phyloP scores from a whole-genome alignment of 2,797 vertebrate genomes.

The Enteromius radiatus region DNA sequence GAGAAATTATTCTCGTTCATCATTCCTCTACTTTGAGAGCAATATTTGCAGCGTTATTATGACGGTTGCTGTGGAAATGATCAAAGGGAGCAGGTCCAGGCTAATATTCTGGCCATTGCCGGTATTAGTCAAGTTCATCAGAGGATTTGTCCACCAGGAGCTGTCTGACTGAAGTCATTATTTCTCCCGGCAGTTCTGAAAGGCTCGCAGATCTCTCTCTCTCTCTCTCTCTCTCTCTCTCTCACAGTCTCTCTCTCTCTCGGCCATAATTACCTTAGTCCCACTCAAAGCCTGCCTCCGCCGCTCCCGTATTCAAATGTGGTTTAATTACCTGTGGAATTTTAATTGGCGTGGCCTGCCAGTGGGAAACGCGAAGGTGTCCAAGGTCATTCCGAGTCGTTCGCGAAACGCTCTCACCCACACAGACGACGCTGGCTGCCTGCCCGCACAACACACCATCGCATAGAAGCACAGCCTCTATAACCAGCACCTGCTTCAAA shows the following conservation, averaged over 20 bases:
- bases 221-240: conserved; percentile 35
- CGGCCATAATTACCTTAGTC: conserved; percentile 73
- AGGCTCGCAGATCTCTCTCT: conserved; percentile 53
- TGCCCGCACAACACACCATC: conserved; percentile 49
- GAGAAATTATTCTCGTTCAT: conserved; percentile 14
- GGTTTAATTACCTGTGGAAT: conserved; percentile 80
- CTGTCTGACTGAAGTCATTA: conserved; percentile 66
- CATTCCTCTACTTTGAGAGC: conserved; percentile 1
- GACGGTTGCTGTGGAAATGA: conserved; percentile 38
- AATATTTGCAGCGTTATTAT: conserved; percentile 30
- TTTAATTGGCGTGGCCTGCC: conserved; percentile 76
- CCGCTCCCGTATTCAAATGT: conserved; percentile 76
- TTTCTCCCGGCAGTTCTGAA: conserved; percentile 59
- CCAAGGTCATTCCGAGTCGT: conserved; percentile 70
- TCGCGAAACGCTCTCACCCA: conserved; percentile 44
- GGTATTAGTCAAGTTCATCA: conserved; percentile 61
- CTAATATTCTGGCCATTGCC: conserved; percentile 44
- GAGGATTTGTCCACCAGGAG: conserved; percentile 62
- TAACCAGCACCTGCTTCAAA: conserved; percentile 42
- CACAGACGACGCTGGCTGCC: conserved; percentile 56
- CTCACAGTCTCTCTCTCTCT: conserved; percentile 51
- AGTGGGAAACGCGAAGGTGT: conserved; percentile 74
- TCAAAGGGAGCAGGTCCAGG: conserved; percentile 35
- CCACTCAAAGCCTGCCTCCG: conserved; percentile 74
- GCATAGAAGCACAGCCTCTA: conserved; percentile 41